phyloP scores from a whole-genome alignment of 2,797 vertebrate genomes.

The Eulemur albifrons region DNA sequence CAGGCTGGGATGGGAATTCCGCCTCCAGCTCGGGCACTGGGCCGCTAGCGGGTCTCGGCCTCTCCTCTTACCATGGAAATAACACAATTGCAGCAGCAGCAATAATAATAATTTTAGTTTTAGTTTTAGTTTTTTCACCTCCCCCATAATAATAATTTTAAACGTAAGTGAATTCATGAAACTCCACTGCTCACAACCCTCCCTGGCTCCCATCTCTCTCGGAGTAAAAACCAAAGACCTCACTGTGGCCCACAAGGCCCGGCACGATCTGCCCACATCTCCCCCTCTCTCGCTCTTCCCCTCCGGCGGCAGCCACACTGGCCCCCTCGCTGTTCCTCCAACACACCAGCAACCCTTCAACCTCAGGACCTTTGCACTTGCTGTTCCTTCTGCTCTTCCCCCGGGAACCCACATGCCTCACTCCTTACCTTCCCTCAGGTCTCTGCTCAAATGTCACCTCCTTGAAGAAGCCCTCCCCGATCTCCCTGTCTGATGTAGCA shows the following conservation, averaged over 20 bases:
- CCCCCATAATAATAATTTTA: background rate
- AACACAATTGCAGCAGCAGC: too few relatives aligned
- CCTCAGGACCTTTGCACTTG: background rate
- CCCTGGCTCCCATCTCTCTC: background rate
- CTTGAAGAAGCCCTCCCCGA: background rate
- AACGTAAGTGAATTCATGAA: background rate
- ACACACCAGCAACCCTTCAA: too few relatives aligned
- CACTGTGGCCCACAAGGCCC: background rate
- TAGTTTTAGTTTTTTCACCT: too few relatives aligned
- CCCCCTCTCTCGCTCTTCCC: too few relatives aligned
- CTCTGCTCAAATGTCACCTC: background rate
- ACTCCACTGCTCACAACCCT: background rate
- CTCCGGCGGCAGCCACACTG: background rate
- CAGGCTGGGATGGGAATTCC: background rate
- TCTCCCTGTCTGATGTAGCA: background rate
- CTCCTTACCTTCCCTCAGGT: background rate
- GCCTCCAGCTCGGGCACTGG: rapidly evolving
- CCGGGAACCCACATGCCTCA: rapidly evolving
- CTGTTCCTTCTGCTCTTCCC: too few relatives aligned
- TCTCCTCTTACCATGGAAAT: background rate
- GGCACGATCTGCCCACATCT: rapidly evolving
- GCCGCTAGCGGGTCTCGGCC: background rate
- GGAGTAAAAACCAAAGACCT: background rate
- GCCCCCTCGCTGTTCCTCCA: background rate
- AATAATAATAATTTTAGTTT: too few relatives aligned